These are phyloP conservation scores for Coenobita brevimanus DNA, from an alignment of 1,140 invertebrate genomes.

Conservation along the genomic window DNA sequence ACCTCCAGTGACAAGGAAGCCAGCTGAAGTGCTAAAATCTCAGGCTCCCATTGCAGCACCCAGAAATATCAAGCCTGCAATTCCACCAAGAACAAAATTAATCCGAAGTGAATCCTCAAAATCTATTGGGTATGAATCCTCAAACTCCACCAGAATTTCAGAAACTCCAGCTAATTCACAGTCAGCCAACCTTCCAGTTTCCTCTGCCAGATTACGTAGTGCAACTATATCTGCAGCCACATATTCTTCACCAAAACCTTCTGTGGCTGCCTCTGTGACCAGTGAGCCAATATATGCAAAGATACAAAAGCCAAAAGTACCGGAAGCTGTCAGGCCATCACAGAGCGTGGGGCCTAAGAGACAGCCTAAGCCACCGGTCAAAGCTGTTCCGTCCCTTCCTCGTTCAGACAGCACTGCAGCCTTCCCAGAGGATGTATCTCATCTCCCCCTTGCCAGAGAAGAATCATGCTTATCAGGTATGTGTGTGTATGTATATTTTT, in stretches of 20 bases:
- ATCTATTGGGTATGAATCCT: background rate
- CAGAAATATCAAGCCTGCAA: conserved; percentile 15
- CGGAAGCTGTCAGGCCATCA: background rate
- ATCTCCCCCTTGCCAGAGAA: conserved; percentile 32
- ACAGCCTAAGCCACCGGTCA: background rate
- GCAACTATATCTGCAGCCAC: too few species aligned
- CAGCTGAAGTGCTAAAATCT: background rate
- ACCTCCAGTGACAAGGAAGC: background rate
- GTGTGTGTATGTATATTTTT: background rate
- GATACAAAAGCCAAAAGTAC: conserved; percentile 35
- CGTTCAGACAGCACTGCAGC: conserved; percentile 2
- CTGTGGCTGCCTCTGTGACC: too few species aligned
- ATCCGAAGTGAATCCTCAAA: conserved; percentile 2
- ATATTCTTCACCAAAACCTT: too few species aligned
- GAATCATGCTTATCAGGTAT: conserved; percentile 37
- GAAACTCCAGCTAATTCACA: background rate
- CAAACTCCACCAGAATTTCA: too few species aligned
- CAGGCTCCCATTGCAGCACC: conserved; percentile 12
- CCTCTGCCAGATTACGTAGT: background rate
- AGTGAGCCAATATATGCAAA: conserved; percentile 40
- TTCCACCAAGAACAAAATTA: conserved; percentile 34
- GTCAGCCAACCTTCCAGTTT: background rate
- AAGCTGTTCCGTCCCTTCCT: background rate
- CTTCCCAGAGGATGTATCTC: conserved; percentile 53
- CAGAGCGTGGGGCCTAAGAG: background rate